phyloP scores from a whole-genome alignment of 2,888 invertebrate genomes.

The Coronaproctus castanopsis region DNA sequence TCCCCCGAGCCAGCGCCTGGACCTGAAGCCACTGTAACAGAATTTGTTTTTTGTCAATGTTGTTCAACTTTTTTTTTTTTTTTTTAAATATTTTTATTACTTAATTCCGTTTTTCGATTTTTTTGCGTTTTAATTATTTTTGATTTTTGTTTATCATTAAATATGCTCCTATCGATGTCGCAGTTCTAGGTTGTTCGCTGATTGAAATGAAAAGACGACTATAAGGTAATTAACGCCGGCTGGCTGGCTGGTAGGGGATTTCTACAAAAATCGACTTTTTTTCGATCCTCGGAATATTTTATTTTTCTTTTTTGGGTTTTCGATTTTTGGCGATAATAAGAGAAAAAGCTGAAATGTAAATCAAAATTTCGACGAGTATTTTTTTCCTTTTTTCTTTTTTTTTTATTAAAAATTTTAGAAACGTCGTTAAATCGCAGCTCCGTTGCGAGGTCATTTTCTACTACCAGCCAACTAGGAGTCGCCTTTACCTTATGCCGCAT shows the following conservation, averaged over 20 bases:
- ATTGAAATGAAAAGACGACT: too few species aligned
- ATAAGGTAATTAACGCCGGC: not conserved
- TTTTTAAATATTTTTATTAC: not conserved
- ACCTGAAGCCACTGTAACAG: slow-evolving; percentile 59
- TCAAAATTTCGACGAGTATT: too few species aligned
- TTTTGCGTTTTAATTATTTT: not conserved
- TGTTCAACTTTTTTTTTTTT: slow-evolving; percentile 1
- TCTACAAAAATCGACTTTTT: slow-evolving; percentile 16
- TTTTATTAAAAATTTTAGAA: not conserved
- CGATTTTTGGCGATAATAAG: not conserved
- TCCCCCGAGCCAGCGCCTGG: slow-evolving; percentile 62
- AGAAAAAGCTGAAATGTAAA: too few species aligned
- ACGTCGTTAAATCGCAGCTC: not conserved
- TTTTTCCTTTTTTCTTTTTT: slow-evolving; percentile 3
- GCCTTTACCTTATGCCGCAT: not conserved
- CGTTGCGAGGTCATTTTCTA: too few species aligned
- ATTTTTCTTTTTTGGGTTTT: not conserved
- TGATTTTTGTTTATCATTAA: not conserved
- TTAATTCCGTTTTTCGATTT: not conserved
- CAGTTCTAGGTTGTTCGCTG: too few species aligned
- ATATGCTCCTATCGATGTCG: too few species aligned
- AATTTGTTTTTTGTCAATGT: too few species aligned
- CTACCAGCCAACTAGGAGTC: not conserved
- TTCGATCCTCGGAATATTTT: too few species aligned
- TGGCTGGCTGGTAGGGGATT: slow-evolving; percentile 14